Evolutionary conservation across 2,888 invertebrate species (phyloP).

Genomic region (Spatulosminthurus flaviceps): DNA sequence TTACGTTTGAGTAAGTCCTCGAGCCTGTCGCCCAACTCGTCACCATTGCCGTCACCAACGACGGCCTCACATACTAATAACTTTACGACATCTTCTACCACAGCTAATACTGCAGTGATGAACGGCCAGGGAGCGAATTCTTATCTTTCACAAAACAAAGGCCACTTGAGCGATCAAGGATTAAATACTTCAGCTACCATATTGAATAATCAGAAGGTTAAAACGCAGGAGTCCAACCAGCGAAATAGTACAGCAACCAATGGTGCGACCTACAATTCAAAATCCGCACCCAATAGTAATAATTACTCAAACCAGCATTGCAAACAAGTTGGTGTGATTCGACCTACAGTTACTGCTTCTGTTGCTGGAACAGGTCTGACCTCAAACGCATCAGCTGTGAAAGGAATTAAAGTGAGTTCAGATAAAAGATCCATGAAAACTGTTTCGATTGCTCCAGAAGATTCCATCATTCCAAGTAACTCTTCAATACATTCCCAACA

Average conservation of each 20-base stretch:
- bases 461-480: not conserved
- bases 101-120: constrained; percentile 29
- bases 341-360: constrained; percentile 66
- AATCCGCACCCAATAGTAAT: not conserved
- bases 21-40: constrained; percentile 44
- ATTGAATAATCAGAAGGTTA: not conserved
- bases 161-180: constrained; percentile 45
- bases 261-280: constrained; percentile 29
- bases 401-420: not conserved
- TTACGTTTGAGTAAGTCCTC: constrained; percentile 57
- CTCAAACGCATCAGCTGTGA: not conserved
- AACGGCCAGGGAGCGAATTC: constrained; percentile 38
- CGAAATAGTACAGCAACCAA: not conserved
- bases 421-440: not conserved
- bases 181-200: constrained; percentile 37
- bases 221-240: not conserved
- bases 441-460: not conserved
- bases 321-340: constrained; percentile 70
- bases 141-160: constrained; percentile 42
- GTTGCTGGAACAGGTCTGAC: not conserved
- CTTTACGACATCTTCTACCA: not conserved
- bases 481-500: not conserved
- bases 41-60: constrained; percentile 47
- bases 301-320: not conserved
- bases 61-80: constrained; percentile 7